Evolutionary conservation across 2,113 vertebrate species (phyloP).

Genomic region (Tragulus kanchil): DNA sequence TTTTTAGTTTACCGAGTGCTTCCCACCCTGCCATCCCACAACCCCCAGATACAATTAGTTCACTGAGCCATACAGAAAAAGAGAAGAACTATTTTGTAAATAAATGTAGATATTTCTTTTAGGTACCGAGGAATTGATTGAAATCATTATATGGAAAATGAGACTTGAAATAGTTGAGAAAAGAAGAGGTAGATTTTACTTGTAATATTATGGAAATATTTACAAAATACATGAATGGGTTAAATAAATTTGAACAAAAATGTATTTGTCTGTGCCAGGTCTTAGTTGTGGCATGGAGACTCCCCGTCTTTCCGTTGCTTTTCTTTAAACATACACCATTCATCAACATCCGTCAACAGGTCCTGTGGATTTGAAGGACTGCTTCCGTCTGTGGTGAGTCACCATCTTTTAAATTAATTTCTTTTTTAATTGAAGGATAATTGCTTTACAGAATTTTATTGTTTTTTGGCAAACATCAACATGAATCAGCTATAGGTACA

Average conservation of each 20-base stretch:
- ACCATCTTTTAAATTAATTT: no score
- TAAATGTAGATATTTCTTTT: conserved; percentile 27
- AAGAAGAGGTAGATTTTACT: conserved; percentile 43
- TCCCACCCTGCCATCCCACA: background rate
- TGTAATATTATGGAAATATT: background rate
- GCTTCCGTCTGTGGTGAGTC: no score
- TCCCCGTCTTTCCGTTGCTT: no score
- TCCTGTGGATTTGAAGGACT: no score
- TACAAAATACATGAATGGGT: background rate
- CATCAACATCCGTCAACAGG: no score
- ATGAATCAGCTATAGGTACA: no score
- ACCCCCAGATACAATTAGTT: background rate
- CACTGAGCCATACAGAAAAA: background rate
- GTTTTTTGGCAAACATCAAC: no score
- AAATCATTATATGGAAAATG: conserved; percentile 31
- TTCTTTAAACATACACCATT: no score
- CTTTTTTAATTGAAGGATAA: no score
- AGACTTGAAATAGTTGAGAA: conserved; percentile 10
- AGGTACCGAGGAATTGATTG: background rate
- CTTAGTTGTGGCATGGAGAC: background rate
- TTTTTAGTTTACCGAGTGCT: background rate
- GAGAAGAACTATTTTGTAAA: background rate
- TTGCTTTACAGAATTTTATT: no score
- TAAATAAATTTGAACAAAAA: background rate
- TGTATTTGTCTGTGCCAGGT: background rate